phyloP scores from a whole-genome alignment of 2,113 vertebrate species.

The Lonchura striata region DNA sequence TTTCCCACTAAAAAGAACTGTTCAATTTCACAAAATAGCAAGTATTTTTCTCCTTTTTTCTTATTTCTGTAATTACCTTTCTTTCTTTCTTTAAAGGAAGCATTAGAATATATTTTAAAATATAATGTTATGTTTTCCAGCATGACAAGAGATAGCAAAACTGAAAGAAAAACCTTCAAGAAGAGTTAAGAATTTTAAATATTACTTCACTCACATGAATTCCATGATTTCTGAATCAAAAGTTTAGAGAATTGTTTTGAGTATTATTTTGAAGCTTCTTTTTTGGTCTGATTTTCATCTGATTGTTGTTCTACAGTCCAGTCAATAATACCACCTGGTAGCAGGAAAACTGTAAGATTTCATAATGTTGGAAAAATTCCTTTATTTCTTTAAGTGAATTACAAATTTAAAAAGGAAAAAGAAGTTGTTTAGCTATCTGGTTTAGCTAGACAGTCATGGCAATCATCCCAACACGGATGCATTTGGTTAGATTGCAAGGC shows the following conservation, averaged over 20 bases:
- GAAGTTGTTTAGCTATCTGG: not conserved
- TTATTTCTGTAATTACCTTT: not conserved
- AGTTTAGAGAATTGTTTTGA: not conserved
- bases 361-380: not conserved
- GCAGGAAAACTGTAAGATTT: not conserved
- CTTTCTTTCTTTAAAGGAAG: not conserved
- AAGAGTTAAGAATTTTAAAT: not conserved
- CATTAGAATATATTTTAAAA: not conserved
- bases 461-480: not conserved
- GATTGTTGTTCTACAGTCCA: not conserved
- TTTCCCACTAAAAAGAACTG: not conserved
- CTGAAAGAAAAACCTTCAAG: not conserved
- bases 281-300: not conserved
- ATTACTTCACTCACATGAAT: not conserved
- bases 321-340: not conserved
- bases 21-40: not conserved
- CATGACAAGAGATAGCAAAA: no score
- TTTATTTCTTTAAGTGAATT: not conserved
- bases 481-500: no score
- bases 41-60: fast-evolving
- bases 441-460: not conserved
- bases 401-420: not conserved
- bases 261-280: not conserved
- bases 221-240: not conserved
- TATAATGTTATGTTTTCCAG: not conserved